These are phyloP conservation scores for Drepana falcataria DNA, from an alignment of 2,888 invertebrate species.

Conservation along the genomic window DNA sequence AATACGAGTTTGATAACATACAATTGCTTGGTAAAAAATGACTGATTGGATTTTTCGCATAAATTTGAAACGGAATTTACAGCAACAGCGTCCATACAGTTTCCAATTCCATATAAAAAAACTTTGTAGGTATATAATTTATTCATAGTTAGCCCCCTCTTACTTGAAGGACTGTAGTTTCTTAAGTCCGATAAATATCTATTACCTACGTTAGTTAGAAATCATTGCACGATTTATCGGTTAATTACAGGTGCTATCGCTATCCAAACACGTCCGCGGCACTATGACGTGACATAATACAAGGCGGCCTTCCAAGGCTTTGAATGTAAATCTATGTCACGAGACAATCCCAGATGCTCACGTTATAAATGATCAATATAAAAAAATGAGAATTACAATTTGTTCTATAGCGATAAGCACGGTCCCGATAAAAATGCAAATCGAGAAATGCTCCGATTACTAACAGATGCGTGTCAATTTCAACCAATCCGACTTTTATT, in stretches of 20 bases:
- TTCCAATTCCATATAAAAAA: not conserved
- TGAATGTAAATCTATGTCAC: constrained; percentile 18
- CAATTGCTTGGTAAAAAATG: not conserved
- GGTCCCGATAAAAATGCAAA: not conserved
- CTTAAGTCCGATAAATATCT: not conserved
- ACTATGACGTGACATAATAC: constrained; percentile 28
- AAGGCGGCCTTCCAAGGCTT: constrained; percentile 20
- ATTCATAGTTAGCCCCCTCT: not conserved
- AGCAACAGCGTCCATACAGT: not conserved
- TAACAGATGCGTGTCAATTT: constrained; percentile 1
- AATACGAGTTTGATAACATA: no score
- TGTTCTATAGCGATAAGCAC: not conserved
- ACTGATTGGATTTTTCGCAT: not conserved
- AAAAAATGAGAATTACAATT: constrained; percentile 16
- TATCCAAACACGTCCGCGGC: constrained; percentile 17
- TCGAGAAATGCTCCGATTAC: not conserved
- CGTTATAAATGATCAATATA: constrained; percentile 11
- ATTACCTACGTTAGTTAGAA: constrained; percentile 2
- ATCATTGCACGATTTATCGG: constrained; percentile 11
- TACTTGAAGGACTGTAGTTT: not conserved
- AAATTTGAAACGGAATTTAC: not conserved
- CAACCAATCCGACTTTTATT: not conserved
- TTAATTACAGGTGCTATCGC: constrained; percentile 1
- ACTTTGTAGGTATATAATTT: no score
- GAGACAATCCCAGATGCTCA: constrained; percentile 12